A percentile compares a stretch with the other conserved stretches of the same genome.
Conservation (phyloP, 2,113 vertebrate species). For the Lynx canadensis region DNA sequence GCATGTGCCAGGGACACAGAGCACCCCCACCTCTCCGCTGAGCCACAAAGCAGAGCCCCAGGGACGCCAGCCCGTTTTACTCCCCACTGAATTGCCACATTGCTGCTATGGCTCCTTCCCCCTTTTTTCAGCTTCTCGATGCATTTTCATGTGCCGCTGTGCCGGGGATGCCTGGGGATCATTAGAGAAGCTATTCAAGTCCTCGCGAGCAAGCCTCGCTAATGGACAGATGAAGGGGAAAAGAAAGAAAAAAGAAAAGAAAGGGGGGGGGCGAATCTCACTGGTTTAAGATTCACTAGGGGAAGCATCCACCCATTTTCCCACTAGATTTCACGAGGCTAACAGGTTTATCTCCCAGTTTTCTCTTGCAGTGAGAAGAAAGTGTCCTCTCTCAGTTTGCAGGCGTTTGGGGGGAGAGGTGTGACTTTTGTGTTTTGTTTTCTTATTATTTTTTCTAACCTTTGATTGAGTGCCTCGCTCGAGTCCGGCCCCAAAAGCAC, state of each 20-base stretch:
- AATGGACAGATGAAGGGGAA: not conserved
- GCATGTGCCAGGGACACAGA: not conserved
- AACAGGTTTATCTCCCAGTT: not conserved
- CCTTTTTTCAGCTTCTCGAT: rapidly evolving
- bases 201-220: not conserved
- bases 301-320: not conserved
- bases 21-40: rapidly evolving
- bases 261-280: not conserved
- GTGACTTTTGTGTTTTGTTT: not conserved
- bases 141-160: not conserved
- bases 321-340: rapidly evolving
- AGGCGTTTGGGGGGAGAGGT: not conserved
- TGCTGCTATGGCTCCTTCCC: not conserved
- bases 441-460: not conserved
- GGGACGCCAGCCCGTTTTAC: not conserved
- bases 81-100: not conserved
- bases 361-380: not conserved
- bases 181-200: not conserved
- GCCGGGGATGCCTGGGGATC: not conserved
- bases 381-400: not conserved
- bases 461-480: not conserved
- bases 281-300: not conserved
- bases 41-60: not conserved
- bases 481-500: not conserved
- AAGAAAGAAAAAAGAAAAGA: not conserved